Percentiles rank a stretch among this genome's conserved stretches.
phyloP scores from a whole-genome alignment of 2,113 vertebrate species.

The Fulmarus glacialis region DNA sequence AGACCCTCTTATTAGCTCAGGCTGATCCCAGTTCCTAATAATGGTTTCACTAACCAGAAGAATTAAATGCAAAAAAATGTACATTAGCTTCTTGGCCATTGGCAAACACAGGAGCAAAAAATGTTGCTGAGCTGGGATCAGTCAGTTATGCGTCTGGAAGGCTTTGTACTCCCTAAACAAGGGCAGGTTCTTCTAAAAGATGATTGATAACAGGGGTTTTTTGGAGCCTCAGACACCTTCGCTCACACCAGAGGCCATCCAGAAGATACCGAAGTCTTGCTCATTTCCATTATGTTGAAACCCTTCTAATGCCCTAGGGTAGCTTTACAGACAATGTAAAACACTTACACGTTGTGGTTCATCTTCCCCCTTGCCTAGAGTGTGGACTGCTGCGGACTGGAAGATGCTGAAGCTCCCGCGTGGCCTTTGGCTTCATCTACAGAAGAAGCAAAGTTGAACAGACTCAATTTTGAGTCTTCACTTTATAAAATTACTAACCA shows the following conservation, averaged over 20 bases:
- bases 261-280: background rate
- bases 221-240: background rate
- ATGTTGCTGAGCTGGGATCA: background rate
- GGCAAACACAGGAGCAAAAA: background rate
- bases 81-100: background rate
- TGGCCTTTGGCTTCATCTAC: background rate
- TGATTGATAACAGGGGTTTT: background rate
- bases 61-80: background rate
- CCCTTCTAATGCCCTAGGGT: background rate
- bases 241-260: background rate
- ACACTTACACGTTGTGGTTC: background rate
- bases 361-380: background rate
- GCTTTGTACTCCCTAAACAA: background rate
- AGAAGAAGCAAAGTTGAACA: background rate
- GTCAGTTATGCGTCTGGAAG: background rate
- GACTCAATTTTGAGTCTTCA: fast-evolving
- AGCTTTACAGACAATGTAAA: background rate
- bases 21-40: background rate
- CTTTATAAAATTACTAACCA: background rate
- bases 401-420: background rate
- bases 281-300: background rate
- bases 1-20: background rate
- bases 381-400: background rate
- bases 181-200: background rate
- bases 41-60: background rate